Evolutionary conservation across 2,797 vertebrate genomes (phyloP).

Genomic region (Myotis myotis): DNA sequence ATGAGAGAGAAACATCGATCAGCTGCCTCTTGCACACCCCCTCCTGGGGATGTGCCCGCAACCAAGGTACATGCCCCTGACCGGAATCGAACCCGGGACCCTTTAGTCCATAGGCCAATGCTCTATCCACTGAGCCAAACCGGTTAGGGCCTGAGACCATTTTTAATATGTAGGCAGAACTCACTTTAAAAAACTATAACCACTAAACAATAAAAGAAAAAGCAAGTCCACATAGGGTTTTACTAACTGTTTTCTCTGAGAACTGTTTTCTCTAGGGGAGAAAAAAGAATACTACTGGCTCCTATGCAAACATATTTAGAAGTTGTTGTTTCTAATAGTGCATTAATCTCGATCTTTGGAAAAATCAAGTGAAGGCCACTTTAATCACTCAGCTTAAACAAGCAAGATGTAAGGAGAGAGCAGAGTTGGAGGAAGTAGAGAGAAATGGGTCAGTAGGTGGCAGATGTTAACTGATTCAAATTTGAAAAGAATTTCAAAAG

Average conservation of each 20-base stretch:
- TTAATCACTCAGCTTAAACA: constrained; percentile 4
- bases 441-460: constrained; percentile 31
- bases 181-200: constrained; percentile 4
- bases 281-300: not conserved
- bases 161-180: constrained; percentile 42
- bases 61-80: too few relatives aligned
- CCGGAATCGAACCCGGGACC: too few relatives aligned
- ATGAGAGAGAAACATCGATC: too few relatives aligned
- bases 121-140: too few relatives aligned
- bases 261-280: not conserved
- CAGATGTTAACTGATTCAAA: not conserved
- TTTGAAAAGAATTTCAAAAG: constrained; percentile 24
- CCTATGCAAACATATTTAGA: not conserved
- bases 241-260: constrained; percentile 48
- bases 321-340: not conserved
- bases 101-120: too few relatives aligned
- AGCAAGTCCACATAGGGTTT: not conserved
- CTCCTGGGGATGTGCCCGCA: too few relatives aligned
- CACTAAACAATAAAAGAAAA: not conserved
- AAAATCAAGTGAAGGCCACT: constrained; percentile 12
- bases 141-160: constrained; percentile 15
- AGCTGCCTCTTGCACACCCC: too few relatives aligned
- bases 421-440: not conserved
- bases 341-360: not conserved
- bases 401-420: not conserved